Base-by-base conservation (phyloP, 2,113 vertebrate genomes). In the Gallinago media region DNA sequence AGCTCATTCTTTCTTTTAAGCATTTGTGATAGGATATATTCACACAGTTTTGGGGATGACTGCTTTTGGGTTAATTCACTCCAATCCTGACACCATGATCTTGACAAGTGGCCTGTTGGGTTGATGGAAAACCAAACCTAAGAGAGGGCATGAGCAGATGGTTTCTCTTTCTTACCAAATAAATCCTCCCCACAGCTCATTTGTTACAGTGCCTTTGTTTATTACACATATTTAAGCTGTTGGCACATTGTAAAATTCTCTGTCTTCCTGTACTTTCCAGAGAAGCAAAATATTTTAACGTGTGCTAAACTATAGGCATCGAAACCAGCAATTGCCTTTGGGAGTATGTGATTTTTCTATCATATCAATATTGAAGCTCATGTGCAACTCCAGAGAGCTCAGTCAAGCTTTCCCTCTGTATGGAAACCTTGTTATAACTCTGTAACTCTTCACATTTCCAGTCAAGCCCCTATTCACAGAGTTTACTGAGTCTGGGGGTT, bases 231-330 rank as follows among this genome's bases (percentile, higher is more conserved):
- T 89, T 91, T 59, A 59, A 80, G 52, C 89, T 23, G 2, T 26
- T 84, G 80, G 86, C 70, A 40, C 47, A 12, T 15, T 3, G 17
- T 16, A 72, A 88, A 70, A 65, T 73, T 23, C 23, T 79, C 22
- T 42, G 94, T 71, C 62, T 56, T 31, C 42, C 55, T 15, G 17
- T 27, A 36, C 20, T 34, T 85, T 77, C 62, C 40, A 61, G 50
- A 78, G 61, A 40, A 74, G 52, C 71, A 62, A 74, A 38, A 59
- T 79, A 34, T 79, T 82, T 94, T 96, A 94, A 95, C 81, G 32
- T 47, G 1, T 59, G 34, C 63, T 71, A 12, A 82, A 29, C 85
- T 13, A 4, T 2, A 84, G n/a, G n/a, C 54, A 54, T n/a, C 29
- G 27, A 85, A 76, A 5, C 16, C 52, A 42, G 19, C 34, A 42